A percentile compares a stretch with the other conserved stretches of the same genome.
These are phyloP conservation scores for Psammodynastes pulverulentus DNA, from an alignment of 2,113 vertebrate genomes.

Conservation along the genomic window DNA sequence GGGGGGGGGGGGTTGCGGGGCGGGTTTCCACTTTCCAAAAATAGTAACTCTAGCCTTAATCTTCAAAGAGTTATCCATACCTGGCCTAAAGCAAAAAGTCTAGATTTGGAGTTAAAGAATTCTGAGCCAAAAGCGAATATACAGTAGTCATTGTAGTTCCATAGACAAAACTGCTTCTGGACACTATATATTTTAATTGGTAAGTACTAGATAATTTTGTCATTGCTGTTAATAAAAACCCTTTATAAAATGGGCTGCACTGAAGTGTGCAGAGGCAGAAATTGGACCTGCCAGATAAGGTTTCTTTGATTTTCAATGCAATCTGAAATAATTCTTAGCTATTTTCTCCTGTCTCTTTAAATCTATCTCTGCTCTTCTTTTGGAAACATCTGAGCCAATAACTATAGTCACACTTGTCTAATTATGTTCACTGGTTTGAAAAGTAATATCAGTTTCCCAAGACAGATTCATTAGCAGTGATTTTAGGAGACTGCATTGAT, in stretches of 20 bases:
- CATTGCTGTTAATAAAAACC: neutral
- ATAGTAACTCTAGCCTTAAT: neutral
- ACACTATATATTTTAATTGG: neutral
- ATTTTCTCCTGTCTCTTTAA: neutral
- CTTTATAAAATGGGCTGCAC: neutral
- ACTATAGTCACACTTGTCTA: conserved; percentile 8
- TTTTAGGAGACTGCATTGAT: neutral
- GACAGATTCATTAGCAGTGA: neutral
- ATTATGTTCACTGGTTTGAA: conserved; percentile 9
- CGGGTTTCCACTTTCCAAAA: neutral
- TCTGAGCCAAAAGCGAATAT: neutral
- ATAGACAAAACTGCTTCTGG: neutral
- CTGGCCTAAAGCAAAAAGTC: neutral
- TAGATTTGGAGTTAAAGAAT: neutral
- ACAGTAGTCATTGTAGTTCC: neutral
- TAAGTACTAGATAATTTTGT: neutral
- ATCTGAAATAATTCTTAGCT: neutral
- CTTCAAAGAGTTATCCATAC: neutral
- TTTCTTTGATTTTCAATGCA: neutral
- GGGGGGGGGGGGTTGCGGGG: no score
- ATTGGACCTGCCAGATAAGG: neutral
- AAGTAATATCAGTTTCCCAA: neutral
- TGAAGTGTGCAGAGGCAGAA: neutral
- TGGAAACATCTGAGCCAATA: conserved; percentile 4
- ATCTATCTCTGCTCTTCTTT: neutral